Base-by-base conservation (phyloP, 2,113 vertebrate species). In the Hiodon alosoides region DNA sequence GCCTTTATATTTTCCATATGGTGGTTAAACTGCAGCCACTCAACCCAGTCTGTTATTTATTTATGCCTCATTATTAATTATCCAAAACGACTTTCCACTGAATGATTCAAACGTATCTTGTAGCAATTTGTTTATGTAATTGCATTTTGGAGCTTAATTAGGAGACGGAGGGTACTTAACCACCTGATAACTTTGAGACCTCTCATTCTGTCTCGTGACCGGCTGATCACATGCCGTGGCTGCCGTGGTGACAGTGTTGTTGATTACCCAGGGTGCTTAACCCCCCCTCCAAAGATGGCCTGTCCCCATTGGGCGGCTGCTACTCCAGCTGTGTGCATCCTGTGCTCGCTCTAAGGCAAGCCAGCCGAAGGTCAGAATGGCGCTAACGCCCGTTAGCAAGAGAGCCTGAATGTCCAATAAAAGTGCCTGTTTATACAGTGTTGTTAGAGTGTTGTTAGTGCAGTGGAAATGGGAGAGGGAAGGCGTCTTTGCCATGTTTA, bases 111-210 rank as follows among this genome's bases (percentile, higher is more conserved):
- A 46, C n/a, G 11, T 70, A 62, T 66, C 53, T 64, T 31, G 72
- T 74, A 59, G 67, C 46, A 61, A 54, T 74, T 55, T 65, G 55
- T 78, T 73, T 54, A 61, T 69, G 65, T 73, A 16, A 71, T 76
- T 71, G 4, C 13, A 48, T 65, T 73, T 48, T 16, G 52, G 59
- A 16, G 10, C 72, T 57, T 77, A 77, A 71, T 71, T 69, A 51
- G 72, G 7, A 6, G 59, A 66, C 46, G 67, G 3, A 58, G 69
- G 31, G 52, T 6, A 54, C 60, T 67, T 67, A 54, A 66, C 67
- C 47, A 31, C 58, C 13, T 17, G 68, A 65, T 16, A 14, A 4
- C 6, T 52, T 31, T 31, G 31, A 31, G 31, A 31, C 31, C 55
- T 53, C n/a, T 58, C 48, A 17, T 72, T 31, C 53, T 1, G 7